These are phyloP conservation scores for Dipodomys stephensi DNA, from an alignment of 2,113 vertebrate species.

Conservation along the genomic window DNA sequence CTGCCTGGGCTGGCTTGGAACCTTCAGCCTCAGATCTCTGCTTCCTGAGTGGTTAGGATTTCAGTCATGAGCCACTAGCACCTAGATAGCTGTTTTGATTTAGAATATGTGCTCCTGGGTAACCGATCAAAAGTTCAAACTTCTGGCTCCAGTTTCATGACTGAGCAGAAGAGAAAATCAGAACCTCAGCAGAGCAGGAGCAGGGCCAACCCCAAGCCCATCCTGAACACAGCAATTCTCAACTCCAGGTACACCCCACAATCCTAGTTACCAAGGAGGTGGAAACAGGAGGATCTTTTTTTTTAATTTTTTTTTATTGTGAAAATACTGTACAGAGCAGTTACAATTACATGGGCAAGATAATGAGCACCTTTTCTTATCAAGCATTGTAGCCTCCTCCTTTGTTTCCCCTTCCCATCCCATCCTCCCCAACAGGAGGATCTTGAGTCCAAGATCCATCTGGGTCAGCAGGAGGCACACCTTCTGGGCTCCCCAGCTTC, in stretches of 20 bases:
- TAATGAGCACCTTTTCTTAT: too few relatives aligned
- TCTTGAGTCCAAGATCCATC: neutral
- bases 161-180: neutral
- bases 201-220: fast-evolving
- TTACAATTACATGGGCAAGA: too few relatives aligned
- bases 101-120: neutral
- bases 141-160: neutral
- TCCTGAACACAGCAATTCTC: neutral
- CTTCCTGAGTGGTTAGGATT: too few relatives aligned
- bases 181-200: neutral
- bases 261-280: neutral
- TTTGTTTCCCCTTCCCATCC: too few relatives aligned
- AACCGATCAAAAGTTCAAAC: conserved; percentile 9
- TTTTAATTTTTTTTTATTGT: too few relatives aligned
- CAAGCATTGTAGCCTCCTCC: too few relatives aligned
- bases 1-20: too few relatives aligned
- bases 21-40: too few relatives aligned
- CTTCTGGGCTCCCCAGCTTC: neutral
- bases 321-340: too few relatives aligned
- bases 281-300: neutral
- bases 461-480: neutral
- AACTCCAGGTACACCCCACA: too few relatives aligned
- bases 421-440: neutral
- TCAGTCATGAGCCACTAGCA: too few relatives aligned
- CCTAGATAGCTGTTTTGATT: neutral